Evolutionary conservation across 2,888 invertebrate genomes (phyloP).

Genomic region (Perithous albicinctus): DNA sequence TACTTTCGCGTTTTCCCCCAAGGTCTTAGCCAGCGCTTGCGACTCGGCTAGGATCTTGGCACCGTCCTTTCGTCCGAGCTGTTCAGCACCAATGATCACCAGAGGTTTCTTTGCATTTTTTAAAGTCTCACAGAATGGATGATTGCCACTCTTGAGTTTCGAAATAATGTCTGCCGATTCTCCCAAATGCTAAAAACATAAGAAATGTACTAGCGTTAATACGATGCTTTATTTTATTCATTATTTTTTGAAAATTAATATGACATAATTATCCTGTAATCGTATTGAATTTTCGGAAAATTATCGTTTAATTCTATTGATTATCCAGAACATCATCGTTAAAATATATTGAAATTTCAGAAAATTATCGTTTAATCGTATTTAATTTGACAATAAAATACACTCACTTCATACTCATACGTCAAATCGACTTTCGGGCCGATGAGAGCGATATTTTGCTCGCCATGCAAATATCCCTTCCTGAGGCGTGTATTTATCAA

Average conservation of each 20-base stretch:
- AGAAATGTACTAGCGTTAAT: conserved; percentile 1
- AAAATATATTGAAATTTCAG: too few relatives aligned
- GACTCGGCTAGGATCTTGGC: conserved; percentile 91
- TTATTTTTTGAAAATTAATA: too few relatives aligned
- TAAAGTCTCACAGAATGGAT: conserved; percentile 90
- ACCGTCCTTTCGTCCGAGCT: conserved; percentile 92
- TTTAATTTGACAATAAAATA: conserved; percentile 17
- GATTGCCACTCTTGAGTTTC: conserved; percentile 90
- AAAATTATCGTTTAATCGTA: conserved; percentile 16
- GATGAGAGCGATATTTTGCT: conserved; percentile 92
- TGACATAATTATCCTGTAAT: too few relatives aligned
- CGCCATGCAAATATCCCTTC: conserved; percentile 98
- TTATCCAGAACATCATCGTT: too few relatives aligned
- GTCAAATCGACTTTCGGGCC: conserved; percentile 97
- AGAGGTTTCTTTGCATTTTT: conserved; percentile 94
- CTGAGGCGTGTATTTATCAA: conserved; percentile 97
- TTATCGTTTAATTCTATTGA: background rate
- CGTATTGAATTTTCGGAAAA: conserved; percentile 15
- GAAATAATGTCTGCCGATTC: conserved; percentile 91
- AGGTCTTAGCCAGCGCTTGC: conserved; percentile 89
- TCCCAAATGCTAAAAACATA: conserved; percentile 90
- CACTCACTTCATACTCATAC: conserved; percentile 92
- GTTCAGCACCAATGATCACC: conserved; percentile 95
- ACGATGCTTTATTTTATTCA: background rate
- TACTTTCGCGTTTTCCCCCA: conserved; percentile 87